Evolutionary conservation across 2,888 invertebrate genomes (phyloP).

Genomic region (Papilio gigon): DNA sequence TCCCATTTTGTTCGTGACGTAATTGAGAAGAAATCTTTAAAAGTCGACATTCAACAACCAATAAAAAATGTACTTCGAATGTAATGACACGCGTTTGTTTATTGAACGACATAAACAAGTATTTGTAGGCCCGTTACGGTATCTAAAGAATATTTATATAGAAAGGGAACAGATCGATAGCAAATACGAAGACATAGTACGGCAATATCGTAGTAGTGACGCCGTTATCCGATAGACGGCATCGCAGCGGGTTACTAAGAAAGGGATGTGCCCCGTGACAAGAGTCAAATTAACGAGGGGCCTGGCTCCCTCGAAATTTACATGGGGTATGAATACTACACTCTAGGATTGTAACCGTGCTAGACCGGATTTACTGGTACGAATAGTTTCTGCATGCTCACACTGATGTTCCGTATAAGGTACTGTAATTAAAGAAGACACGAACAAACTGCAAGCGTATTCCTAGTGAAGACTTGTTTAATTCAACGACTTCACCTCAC

Average conservation of each 20-base stretch:
- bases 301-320: constrained; percentile 70
- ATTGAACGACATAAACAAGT: constrained; percentile 38
- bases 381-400: constrained; percentile 66
- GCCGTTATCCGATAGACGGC: constrained; percentile 58
- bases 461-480: constrained; percentile 50
- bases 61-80: neutral
- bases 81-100: constrained; percentile 36
- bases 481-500: constrained; percentile 49
- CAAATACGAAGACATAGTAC: constrained; percentile 64
- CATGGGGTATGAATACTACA: constrained; percentile 79
- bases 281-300: constrained; percentile 75
- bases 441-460: constrained; percentile 59
- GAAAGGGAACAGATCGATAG: constrained; percentile 55
- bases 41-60: neutral
- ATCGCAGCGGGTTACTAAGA: constrained; percentile 65
- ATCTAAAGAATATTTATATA: constrained; percentile 49
- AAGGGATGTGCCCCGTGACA: constrained; percentile 78
- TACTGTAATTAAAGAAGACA: constrained; percentile 72
- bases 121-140: constrained; percentile 38
- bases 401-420: constrained; percentile 53
- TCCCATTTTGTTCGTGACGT: no score
- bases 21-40: no score
- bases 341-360: constrained; percentile 65
- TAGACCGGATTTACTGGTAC: constrained; percentile 71
- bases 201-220: constrained; percentile 60